Evolutionary conservation across 2,888 invertebrate genomes (phyloP).

Genomic region (Cosmia trapezina): DNA sequence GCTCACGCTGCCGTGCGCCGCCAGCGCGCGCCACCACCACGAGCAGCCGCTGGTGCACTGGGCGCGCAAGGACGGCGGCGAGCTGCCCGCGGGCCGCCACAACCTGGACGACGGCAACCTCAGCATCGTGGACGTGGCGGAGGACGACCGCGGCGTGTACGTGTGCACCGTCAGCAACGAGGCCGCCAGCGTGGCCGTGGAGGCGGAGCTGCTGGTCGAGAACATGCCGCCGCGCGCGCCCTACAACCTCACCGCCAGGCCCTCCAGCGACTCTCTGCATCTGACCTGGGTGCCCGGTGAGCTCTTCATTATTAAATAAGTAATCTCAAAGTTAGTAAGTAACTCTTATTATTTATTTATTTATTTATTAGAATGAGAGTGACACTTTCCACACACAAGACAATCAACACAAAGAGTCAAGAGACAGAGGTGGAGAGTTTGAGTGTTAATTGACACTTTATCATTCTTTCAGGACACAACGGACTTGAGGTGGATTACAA

Average conservation of each 20-base stretch:
- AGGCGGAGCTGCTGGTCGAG: slow-evolving; percentile 95
- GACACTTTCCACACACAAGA: no score
- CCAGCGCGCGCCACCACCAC: slow-evolving; percentile 90
- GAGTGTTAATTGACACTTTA: not conserved
- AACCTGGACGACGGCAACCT: slow-evolving; percentile 94
- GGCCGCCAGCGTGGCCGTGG: slow-evolving; percentile 95
- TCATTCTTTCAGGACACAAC: slow-evolving; percentile 91
- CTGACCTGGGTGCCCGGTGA: slow-evolving; percentile 95
- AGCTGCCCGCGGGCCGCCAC: slow-evolving; percentile 92
- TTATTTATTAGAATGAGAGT: not conserved
- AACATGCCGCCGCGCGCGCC: slow-evolving; percentile 97
- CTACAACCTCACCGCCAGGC: slow-evolving; percentile 95
- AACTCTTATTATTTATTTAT: no score
- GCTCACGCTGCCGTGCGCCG: slow-evolving; percentile 95
- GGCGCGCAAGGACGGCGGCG: slow-evolving; percentile 92
- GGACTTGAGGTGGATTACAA: slow-evolving; percentile 95
- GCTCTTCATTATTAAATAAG: no score
- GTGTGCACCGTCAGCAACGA: slow-evolving; percentile 96
- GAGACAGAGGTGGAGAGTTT: no score
- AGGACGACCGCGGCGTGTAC: slow-evolving; percentile 96
- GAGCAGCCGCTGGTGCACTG: slow-evolving; percentile 69
- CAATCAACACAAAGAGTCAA: no score
- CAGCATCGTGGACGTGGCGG: slow-evolving; percentile 94
- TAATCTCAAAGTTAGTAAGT: no score
- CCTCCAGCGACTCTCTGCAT: slow-evolving; percentile 93